A percentile compares a stretch with the other conserved stretches of the same genome.
phyloP scores from a whole-genome alignment of 2,113 vertebrate species.

The Nothoprocta pentlandii region DNA sequence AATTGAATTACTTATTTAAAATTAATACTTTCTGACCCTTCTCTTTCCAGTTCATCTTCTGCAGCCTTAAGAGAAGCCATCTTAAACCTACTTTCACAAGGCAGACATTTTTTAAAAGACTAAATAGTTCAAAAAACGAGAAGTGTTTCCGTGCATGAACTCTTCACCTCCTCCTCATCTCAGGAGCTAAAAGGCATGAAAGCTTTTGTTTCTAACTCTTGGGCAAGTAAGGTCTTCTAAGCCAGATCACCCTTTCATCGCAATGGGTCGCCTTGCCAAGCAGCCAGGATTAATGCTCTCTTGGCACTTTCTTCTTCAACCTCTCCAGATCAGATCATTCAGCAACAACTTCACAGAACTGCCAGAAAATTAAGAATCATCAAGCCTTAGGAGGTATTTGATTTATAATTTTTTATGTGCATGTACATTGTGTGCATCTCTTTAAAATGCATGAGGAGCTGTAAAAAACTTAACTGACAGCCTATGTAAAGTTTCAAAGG shows the following conservation, averaged over 20 bases:
- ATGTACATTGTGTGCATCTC: background rate
- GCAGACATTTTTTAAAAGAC: background rate
- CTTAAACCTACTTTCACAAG: background rate
- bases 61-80: background rate
- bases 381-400: background rate
- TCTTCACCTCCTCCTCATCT: background rate
- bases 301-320: background rate
- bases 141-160: background rate
- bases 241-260: background rate
- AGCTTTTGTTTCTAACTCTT: background rate
- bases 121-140: background rate
- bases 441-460: background rate
- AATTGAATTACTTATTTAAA: background rate
- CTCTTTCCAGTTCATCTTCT: background rate
- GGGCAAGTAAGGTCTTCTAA: background rate
- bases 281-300: background rate
- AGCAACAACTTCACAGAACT: background rate
- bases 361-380: background rate
- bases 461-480: background rate
- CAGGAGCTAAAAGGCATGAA: background rate
- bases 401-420: background rate
- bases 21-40: background rate
- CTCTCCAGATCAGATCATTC: background rate
- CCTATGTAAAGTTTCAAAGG: background rate
- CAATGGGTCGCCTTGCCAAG: background rate